Conservation (phyloP, 37 sponge, comb jelly and placozoan species). For the Ephydatia muelleri region DNA sequence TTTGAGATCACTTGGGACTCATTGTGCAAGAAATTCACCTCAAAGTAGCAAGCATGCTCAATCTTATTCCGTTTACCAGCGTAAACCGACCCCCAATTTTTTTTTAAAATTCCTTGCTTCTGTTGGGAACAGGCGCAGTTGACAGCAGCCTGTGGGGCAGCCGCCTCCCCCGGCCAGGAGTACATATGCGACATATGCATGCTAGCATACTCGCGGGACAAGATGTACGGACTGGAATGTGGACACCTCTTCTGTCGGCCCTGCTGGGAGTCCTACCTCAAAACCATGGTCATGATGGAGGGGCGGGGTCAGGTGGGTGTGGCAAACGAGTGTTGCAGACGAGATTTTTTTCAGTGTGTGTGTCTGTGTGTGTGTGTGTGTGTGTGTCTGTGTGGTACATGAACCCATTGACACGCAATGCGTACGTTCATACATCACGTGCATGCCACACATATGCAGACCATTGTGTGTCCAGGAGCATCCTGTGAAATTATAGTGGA, state of each 20-base stretch:
- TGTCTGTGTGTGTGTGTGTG: neutral
- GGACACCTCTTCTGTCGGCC: constrained; percentile 82
- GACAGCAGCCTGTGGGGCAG: constrained; percentile 74
- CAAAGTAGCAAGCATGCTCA: too few species aligned
- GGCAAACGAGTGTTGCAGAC: neutral
- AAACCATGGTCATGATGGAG: constrained; percentile 67
- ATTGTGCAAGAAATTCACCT: too few species aligned
- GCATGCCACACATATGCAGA: constrained; percentile 26
- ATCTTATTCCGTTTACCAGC: too few species aligned
- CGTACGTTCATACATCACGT: neutral
- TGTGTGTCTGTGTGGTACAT: too few species aligned
- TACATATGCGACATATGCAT: constrained; percentile 85
- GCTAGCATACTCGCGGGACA: constrained; percentile 49
- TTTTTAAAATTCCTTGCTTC: too few species aligned
- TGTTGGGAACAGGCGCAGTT: constrained; percentile 29
- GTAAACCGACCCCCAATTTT: too few species aligned
- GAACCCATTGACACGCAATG: too few species aligned
- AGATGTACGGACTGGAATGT: constrained; percentile 86
- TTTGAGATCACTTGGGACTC: too few species aligned
- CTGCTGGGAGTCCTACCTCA: constrained; percentile 88
- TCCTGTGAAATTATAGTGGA: constrained; percentile 82
- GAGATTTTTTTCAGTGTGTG: neutral
- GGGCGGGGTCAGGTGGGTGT: constrained; percentile 71
- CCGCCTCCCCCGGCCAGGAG: constrained; percentile 69
- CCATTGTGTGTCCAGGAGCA: constrained; percentile 79